Evolutionary conservation across 2,888 invertebrate species (phyloP).

Genomic region (Acanthosoma haemorrhoidale): DNA sequence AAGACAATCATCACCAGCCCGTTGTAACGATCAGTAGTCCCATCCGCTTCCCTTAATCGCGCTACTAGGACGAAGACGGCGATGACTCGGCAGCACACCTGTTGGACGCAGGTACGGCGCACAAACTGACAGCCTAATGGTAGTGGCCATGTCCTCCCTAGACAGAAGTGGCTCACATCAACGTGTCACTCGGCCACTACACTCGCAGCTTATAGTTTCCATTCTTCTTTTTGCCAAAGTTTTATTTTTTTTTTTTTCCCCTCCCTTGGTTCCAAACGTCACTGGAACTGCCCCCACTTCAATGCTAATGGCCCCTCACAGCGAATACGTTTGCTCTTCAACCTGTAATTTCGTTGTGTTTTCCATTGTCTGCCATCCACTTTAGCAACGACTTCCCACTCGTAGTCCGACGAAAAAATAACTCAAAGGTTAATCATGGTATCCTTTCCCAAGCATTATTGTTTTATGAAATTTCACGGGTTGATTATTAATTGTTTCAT

Average conservation of each 20-base stretch:
- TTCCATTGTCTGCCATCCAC: background rate
- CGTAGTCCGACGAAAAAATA: background rate
- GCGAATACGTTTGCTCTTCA: background rate
- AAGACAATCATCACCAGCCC: no score
- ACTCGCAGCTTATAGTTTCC: background rate
- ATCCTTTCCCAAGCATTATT: background rate
- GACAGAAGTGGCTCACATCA: background rate
- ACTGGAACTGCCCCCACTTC: conserved; percentile 2
- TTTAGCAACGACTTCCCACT: background rate
- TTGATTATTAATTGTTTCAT: no score
- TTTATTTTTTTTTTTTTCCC: background rate
- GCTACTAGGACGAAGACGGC: background rate
- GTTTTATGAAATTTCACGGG: no score
- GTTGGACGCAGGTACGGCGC: background rate
- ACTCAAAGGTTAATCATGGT: background rate
- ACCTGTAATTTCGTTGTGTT: background rate
- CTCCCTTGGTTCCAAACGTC: background rate
- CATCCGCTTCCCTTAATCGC: background rate
- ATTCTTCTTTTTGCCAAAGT: background rate
- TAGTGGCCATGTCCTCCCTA: background rate
- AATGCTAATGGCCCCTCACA: conserved; percentile 1
- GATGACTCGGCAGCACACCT: conserved; percentile 2
- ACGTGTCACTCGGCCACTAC: background rate
- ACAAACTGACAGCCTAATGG: background rate
- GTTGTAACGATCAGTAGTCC: no score